Conservation (phyloP, 2,888 invertebrate species). For the Drosophila prolongata region DNA sequence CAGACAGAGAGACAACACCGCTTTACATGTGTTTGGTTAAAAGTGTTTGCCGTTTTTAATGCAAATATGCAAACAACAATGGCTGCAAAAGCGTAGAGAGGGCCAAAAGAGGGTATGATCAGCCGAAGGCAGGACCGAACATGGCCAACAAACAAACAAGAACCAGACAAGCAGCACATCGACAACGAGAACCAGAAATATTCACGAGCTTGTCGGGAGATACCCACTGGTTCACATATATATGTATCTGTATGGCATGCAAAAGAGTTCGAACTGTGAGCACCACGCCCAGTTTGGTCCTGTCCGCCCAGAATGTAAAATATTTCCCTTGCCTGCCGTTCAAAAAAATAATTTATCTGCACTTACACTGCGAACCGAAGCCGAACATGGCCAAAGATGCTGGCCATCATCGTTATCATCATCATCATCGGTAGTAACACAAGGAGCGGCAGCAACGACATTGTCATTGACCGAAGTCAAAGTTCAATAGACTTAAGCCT, state of each 20-base stretch:
- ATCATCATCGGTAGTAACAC: not conserved
- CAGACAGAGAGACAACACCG: constrained; percentile 20
- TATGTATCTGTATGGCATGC: constrained; percentile 1
- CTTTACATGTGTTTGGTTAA: constrained; percentile 42
- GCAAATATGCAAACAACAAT: constrained; percentile 53
- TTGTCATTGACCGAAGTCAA: constrained; percentile 32
- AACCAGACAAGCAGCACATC: constrained; percentile 26
- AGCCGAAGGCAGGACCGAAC: constrained; percentile 19
- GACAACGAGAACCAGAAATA: constrained; percentile 56
- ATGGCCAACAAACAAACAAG: constrained; percentile 41
- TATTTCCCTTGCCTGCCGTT: constrained; percentile 31
- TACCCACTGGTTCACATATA: not conserved
- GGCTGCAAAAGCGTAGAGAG: constrained; percentile 9
- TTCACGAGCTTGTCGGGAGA: constrained; percentile 71
- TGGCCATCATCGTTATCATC: constrained; percentile 14
- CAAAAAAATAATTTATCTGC: constrained; percentile 69
- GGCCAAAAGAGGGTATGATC: constrained; percentile 5
- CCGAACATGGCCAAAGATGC: not conserved
- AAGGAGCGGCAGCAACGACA: constrained; percentile 8
- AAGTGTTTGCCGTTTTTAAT: constrained; percentile 53
- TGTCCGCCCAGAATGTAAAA: constrained; percentile 26
- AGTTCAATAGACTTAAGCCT: constrained; percentile 42
- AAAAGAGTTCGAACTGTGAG: constrained; percentile 9
- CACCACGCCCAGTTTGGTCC: constrained; percentile 18
- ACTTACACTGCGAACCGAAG: constrained; percentile 53